Base-by-base conservation (phyloP, 1,140 invertebrate species). In the Euura lappo region DNA sequence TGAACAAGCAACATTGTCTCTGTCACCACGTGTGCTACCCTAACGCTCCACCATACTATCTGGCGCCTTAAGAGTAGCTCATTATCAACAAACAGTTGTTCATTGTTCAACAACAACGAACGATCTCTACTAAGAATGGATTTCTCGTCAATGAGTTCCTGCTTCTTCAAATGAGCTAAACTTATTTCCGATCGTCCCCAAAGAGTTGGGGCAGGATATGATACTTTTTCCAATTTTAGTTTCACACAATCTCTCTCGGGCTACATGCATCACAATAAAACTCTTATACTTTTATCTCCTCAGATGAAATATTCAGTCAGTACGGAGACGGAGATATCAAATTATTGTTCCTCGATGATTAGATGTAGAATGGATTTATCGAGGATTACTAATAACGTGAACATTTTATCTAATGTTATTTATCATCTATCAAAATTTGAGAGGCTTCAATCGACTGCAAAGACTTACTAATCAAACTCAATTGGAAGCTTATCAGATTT, bases 1-100 rank as follows among this genome's bases (percentile, higher is more conserved):
- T 87, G 84, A 88, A 88, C 84, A 88, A 88, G 87, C 86, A 88
- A 88, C 84, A 88, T 87, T 87, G 81, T 87, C 82, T 85, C 85
- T 79, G 84, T 88, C 87, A 88, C 86, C 86, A 87, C 77, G 85
- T 88, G 83, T 86, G 85, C 85, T 83, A 85, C 80, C 80, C 82
- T 82, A 80, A 83, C 84, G 79, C 80, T 81, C 78, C 78, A 80
- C 75, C 78, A 80, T 75, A 79, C 79, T 78, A 76, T 60, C 79
- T 79, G 76, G 73, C 76, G 74, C 74, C 73, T 74, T 3, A 60
- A 60, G 51, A 73, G 79, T 77, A 66, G 51, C 47, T 74, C 47
- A 76, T 72, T 71, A 65, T 72, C 13, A 60, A 8, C 51, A 6
- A 28, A 60, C 51, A 60, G 10, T 60, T 28, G 10, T 60, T 60